Base-by-base conservation (phyloP, 2,113 vertebrate species). In the Oenanthe oenanthe region DNA sequence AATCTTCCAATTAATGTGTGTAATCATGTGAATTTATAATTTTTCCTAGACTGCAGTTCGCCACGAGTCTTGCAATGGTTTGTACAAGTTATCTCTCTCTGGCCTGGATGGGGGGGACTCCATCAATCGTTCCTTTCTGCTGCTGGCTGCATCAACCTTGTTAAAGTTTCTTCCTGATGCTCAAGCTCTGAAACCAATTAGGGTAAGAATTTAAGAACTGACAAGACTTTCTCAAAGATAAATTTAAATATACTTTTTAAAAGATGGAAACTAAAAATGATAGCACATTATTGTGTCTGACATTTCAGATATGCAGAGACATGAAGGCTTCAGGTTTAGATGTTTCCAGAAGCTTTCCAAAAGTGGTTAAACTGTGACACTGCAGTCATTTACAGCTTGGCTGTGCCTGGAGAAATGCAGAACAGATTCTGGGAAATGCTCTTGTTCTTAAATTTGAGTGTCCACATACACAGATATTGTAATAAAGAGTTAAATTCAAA, bases 121-220 rank as follows among this genome's bases (percentile, higher is more conserved):
- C 72, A 99, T 99, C 97, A 99, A 99, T 97, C 97, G 99, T 11
- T 99, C 99, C 91, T 99, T 99, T 95, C 97, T 99, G 95, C 98
- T 99, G 81, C 98, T 99, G 90, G 99, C 99, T 66, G 99, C 99
- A 36, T 99, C 99, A 86, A 99, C 99, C 1, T 98, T 99, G 79
- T 96, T 99, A 92, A 99, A 99, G 97, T 99, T 99, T 96, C 99
- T 99, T 89, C 99, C 99, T 22, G 99, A 99, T 82, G 99, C 99
- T 25, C 99, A 99, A 95, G 99, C 99, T 31, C 98, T 99, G 73
- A 99, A 99, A 95, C 99, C 99, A 6, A 95, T 99, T 56, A 97
- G 98, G 98, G 99, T 99, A 96, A 94, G 98, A 96, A 51, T 38
- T 77, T 13, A 38, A 80, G 38, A 40, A 26, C 40, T 74, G 34